Conservation (phyloP, 2,797 vertebrate genomes). For the Chaetodon trifasciatus region DNA sequence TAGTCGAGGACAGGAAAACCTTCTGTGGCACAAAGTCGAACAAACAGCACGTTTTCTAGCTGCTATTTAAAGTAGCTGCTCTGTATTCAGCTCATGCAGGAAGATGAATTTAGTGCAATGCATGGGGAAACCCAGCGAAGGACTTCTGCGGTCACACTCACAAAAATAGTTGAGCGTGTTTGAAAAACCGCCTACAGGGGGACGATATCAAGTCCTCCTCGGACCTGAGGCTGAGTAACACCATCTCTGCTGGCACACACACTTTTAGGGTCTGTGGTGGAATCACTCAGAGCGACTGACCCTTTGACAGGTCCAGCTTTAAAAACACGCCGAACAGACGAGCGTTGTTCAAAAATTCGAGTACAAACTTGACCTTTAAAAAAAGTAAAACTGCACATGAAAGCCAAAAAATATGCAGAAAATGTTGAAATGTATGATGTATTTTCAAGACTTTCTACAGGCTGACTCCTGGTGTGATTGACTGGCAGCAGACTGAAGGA, state of each 20-base stretch:
- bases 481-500: neutral
- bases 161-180: conserved; percentile 23
- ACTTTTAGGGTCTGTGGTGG: neutral
- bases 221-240: conserved; percentile 11
- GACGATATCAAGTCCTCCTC: conserved; percentile 11
- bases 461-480: neutral
- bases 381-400: neutral
- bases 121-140: conserved; percentile 33
- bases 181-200: conserved; percentile 25
- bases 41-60: too few relatives aligned
- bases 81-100: conserved; percentile 27
- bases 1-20: too few relatives aligned
- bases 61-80: too few relatives aligned
- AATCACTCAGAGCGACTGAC: neutral
- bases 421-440: neutral
- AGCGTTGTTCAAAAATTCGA: neutral
- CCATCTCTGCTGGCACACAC: conserved; percentile 19
- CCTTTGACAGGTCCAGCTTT: neutral
- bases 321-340: neutral
- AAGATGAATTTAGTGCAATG: conserved; percentile 50
- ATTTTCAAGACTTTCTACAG: neutral
- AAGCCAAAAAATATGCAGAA: neutral
- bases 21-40: too few relatives aligned
- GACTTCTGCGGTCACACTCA: conserved; percentile 25
- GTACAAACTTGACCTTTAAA: neutral